Evolutionary conservation across 1,140 invertebrate species (phyloP), one percentile per base, ranked within the genome.

Genomic region (Drosophila seguyi): DNA sequence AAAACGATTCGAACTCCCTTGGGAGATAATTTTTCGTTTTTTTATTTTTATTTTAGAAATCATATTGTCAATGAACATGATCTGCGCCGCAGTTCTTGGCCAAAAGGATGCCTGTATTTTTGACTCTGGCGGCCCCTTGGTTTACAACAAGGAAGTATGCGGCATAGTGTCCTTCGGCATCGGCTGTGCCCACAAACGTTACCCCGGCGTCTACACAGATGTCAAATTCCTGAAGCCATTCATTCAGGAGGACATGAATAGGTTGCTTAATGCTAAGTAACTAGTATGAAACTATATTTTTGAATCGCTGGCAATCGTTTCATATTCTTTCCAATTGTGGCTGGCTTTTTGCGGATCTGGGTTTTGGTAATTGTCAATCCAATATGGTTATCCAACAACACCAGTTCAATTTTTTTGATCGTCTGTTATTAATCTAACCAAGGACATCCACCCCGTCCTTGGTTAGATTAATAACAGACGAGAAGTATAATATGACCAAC

Each of bases 151-250:
- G 0, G 22, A 90, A 48, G 36, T 91, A 7, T 91, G 90, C 16
- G 90, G 90, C 27, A 79, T 91, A 20, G 84, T 91, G 5, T 91
- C 90, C 2, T 91, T 78, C 53, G 90, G 90, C 20, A 60, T 87
- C 14, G 61, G 90, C 18, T 92, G 90, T 53, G 90, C 85, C 25
- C 78, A 75, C 36, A 1, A 44, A 72, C 66, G 53, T 2, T 91
- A 29, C 71, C 77, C 90, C 0, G 90, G 90, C 6, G 81, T 92
- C 16, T 92, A 92, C 36, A 87, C 90, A 6, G 72, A 81, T 59
- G 47, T 91, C 10, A 29, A 25, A 27, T 63, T 45, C 18, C 55
- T 93, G 93, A n/a, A 66, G 25, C 65, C 74, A 6, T 90, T 90
- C 4, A 90, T 92, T 10, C 20, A 67, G 4, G 1, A 39, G 3